Conservation (phyloP, 2,113 vertebrate species). For the Tetrax tetrax region DNA sequence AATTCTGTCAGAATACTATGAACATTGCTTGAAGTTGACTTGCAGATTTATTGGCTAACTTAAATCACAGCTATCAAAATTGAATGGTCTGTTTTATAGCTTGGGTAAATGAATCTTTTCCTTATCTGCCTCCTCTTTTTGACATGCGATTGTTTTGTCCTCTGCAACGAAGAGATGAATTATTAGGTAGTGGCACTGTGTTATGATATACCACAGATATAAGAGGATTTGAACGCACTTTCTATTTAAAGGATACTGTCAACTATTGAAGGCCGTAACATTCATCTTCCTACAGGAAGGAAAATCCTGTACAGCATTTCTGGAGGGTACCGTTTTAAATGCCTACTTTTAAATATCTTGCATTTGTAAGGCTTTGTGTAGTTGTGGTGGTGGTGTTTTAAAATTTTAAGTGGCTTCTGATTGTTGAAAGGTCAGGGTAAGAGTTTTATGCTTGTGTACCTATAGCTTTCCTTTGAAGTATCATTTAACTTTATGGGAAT, state of each 20-base stretch:
- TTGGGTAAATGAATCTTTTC: constrained; percentile 51
- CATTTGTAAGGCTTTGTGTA: neutral
- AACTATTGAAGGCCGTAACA: constrained; percentile 2
- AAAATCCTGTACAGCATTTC: neutral
- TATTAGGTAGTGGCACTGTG: constrained; percentile 39
- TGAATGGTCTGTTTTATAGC: constrained; percentile 54
- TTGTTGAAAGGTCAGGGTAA: neutral
- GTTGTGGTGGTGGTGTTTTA: neutral
- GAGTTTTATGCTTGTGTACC: neutral
- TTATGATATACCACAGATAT: constrained; percentile 27
- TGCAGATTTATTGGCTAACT: constrained; percentile 55
- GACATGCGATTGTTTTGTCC: constrained; percentile 46
- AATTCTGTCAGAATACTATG: constrained; percentile 44
- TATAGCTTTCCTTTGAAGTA: neutral
- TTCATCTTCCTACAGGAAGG: constrained; percentile 35
- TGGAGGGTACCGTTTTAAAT: neutral
- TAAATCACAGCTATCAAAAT: constrained; percentile 63
- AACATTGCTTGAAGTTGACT: constrained; percentile 32
- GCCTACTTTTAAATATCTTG: neutral
- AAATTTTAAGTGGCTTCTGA: neutral
- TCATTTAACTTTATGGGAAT: neutral
- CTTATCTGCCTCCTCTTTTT: constrained; percentile 53
- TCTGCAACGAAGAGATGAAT: constrained; percentile 54
- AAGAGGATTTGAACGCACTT: constrained; percentile 36
- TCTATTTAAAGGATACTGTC: constrained; percentile 60